Conservation (phyloP, 2,113 vertebrate species). For the Trichechus manatus region DNA sequence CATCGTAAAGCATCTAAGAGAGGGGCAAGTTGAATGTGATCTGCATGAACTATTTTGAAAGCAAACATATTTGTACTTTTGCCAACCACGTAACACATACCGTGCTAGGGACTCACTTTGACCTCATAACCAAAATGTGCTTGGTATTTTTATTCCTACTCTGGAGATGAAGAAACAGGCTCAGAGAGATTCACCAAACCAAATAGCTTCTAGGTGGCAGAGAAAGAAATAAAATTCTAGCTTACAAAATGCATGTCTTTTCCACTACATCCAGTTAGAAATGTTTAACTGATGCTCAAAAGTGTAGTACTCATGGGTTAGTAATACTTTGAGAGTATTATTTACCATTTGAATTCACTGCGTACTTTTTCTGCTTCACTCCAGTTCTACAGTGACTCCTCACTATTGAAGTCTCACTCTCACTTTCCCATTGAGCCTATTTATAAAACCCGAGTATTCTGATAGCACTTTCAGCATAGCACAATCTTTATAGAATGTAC, state of each 20-base stretch:
- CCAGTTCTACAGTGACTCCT: background rate
- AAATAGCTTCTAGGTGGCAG: background rate
- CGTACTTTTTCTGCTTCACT: background rate
- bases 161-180: background rate
- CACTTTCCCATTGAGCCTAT: background rate
- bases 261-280: background rate
- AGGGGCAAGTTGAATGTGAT: too few species aligned
- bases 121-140: background rate
- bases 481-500: background rate
- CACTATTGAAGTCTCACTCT: background rate
- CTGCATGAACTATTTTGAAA: background rate
- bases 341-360: background rate
- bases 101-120: background rate
- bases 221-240: background rate
- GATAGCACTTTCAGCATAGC: background rate
- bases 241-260: background rate
- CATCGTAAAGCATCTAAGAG: background rate
- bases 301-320: background rate
- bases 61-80: background rate
- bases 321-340: background rate
- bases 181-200: background rate
- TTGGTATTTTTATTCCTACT: background rate
- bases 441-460: slow-evolving; percentile 43
- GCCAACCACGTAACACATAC: rapidly evolving
- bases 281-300: background rate